Base-by-base conservation (phyloP, 2,888 invertebrate species). In the Iphiclides podalirius region DNA sequence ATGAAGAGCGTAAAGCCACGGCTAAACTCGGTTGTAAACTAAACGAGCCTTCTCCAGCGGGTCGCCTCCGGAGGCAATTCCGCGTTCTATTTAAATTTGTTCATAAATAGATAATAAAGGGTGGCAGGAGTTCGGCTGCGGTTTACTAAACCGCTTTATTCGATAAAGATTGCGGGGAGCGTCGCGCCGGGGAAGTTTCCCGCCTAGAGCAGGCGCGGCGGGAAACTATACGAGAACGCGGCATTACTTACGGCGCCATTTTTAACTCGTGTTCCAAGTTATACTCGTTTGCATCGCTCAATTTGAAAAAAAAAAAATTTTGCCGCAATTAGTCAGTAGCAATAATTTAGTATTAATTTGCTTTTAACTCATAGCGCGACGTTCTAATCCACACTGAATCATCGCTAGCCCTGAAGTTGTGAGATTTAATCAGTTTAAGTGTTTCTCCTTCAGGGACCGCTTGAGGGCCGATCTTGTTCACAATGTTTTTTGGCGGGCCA, bases 41-140 rank as follows among this genome's bases (percentile, higher is more conserved):
- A 64, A 67, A 64, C 67, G 63, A 64, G 64, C 62, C 49, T 42
- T 15, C 44, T 46, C 45, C 23, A 45, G 23, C 26, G 58, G 52
- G 57, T 31, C 58, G 56, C 53, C 61, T 60, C 58, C 20, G 20
- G 57, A 56, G 59, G 54, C 52, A 57, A 47, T 64, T 59, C 59
- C 55, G 54, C 52, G 66, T 66, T 73, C 66, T 70, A 72, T 73
- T 77, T 75, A 73, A 79, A 79, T 75, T 75, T 72, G 71, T 76
- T 79, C 73, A 78, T 80, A 80, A 83, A 83, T 81, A 78, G 71
- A 75, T 81, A 78, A 79, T 77, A 70, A 67, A 68, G 73, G 70
- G 67, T 63, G 70, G 70, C 66, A 62, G 53, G 68, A 67, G 68
- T 72, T 67, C 65, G 66, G 70, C 63, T 57, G 73, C 61, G 74